Evolutionary conservation across 1,140 invertebrate genomes (phyloP), one percentile per base, ranked within the genome.

Genomic region (Drosophila jambulina): DNA sequence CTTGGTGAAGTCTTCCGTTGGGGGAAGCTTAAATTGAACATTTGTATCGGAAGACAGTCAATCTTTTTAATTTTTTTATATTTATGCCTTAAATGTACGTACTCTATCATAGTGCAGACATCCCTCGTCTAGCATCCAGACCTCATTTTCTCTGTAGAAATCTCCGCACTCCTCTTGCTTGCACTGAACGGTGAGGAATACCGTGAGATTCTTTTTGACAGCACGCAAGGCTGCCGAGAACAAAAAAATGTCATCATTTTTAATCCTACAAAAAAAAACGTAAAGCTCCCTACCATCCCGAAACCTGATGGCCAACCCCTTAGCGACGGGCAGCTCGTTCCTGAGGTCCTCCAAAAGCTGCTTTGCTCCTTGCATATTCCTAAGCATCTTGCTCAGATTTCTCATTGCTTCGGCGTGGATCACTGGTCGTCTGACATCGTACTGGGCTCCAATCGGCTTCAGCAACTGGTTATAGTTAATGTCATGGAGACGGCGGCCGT

Each of bases 61-160:
- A 10, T 3, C 17, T n/a, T 9, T 8, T 42, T 19, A 2, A 21
- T 13, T 25, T 17, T 48, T 27, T 48, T 25, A 17, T 4, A 2
- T n/a, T n/a, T n/a, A 4, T 9, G 15, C 13, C 15, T 17, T 17
- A 1, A 48, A 25, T 9, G 45, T 2, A 54, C 70, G 45, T 38
- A 75, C 75, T 10, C 3, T 45, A 10, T 78, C 57, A n/a, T 57
- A 78, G 12, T 75, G 62, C 29, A 75, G 7, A 34, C 75, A 78
- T 9, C 62, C 75, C 43, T 27, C 25, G 36, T 78, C 75, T 8
- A 78, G 29, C 13, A 40, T 19, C 1, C 8, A 13, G 7, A 78
- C 75, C 10, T 54, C n/a, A 48, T 75, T 12, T 2, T 29, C 5
- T 2, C 19, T n/a, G 38, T 60, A 67, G n/a, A 75, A 78, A 10